Base-by-base conservation (phyloP, 2,888 invertebrate species). In the Argyra leucocephala region DNA sequence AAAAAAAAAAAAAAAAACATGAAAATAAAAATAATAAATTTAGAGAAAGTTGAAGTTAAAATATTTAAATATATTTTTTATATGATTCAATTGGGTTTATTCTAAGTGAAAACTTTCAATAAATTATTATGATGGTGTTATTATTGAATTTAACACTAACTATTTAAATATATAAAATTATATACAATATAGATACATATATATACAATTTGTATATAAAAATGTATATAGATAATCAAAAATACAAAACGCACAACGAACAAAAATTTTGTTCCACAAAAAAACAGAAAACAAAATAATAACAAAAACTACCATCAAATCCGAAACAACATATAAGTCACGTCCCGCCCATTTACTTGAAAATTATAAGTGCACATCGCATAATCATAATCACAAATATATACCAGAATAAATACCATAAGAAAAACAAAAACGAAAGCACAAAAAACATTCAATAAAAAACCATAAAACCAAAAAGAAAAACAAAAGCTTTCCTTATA, bases 281-380 rank as follows among this genome's bases (percentile, higher is more conserved):
- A 7, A n/a, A 15, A 48, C 48, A 6, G 37, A 15, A 31, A 48
- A n/a, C 48, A 48, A 18, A 18, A 48, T 12, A 9, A 48, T 12
- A 48, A 48, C 18, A 48, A 48, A 48, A 48, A 48, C 4, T 48
- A 18, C 18, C 18, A 15, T 48, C 48, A 48, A 48, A 48, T 48
- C 48, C 48, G 1, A n/a, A 18, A 48, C 48, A 48, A 18, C 15
- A 48, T 48, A 48, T 48, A 48, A 76, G 80, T 80, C 80, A 80
- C 80, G 80, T 80, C 80, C 80, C 80, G 80, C 80, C 80, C 80
- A 80, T 79, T 79, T 79, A 78, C 77, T 75, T 12, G 22, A 58
- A 48, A 31, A 48, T 48, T 48, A 48, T 48, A 48, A 48, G 48
- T 31, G 48, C 48, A 48, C 48, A 48, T 48, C 48, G 48, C 48